Evolutionary conservation across 2,888 invertebrate genomes (phyloP).

Genomic region (Galerucella nymphaeae): DNA sequence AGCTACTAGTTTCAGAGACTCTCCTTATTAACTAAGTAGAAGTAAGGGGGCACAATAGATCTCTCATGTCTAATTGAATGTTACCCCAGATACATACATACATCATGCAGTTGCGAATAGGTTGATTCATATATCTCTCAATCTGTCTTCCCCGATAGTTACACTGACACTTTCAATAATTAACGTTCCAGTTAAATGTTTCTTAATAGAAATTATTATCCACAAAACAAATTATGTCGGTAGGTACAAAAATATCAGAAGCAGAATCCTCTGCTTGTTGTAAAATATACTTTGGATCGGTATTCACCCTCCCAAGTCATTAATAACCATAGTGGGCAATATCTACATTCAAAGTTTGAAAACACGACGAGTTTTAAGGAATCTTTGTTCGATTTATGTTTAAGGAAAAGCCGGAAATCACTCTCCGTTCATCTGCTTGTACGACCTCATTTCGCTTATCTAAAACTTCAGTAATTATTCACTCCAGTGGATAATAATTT

Average conservation of each 20-base stretch:
- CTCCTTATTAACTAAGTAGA: too few relatives aligned
- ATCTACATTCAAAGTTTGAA: background rate
- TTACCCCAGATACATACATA: too few relatives aligned
- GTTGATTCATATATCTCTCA: too few relatives aligned
- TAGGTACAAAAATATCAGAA: background rate
- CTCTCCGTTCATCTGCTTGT: slow-evolving; percentile 25
- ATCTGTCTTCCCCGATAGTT: too few relatives aligned
- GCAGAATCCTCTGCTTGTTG: background rate
- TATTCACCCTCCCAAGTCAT: background rate
- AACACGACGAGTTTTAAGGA: slow-evolving; percentile 3
- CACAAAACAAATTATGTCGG: too few relatives aligned
- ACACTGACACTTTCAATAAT: too few relatives aligned
- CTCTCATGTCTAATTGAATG: too few relatives aligned
- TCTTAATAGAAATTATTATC: too few relatives aligned
- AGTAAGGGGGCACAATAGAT: too few relatives aligned
- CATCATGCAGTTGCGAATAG: too few relatives aligned
- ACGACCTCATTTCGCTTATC: slow-evolving; percentile 39
- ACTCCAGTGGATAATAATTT: slow-evolving; percentile 38
- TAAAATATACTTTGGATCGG: background rate
- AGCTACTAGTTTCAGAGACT: too few relatives aligned
- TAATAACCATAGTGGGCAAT: slow-evolving; percentile 1
- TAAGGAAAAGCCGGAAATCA: slow-evolving; percentile 8
- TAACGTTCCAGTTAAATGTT: too few relatives aligned
- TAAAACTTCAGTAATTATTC: slow-evolving; percentile 45
- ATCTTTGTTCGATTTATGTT: slow-evolving; percentile 8